phyloP scores from a whole-genome alignment of 2,113 vertebrate genomes.

The Pristiophorus japonicus region DNA sequence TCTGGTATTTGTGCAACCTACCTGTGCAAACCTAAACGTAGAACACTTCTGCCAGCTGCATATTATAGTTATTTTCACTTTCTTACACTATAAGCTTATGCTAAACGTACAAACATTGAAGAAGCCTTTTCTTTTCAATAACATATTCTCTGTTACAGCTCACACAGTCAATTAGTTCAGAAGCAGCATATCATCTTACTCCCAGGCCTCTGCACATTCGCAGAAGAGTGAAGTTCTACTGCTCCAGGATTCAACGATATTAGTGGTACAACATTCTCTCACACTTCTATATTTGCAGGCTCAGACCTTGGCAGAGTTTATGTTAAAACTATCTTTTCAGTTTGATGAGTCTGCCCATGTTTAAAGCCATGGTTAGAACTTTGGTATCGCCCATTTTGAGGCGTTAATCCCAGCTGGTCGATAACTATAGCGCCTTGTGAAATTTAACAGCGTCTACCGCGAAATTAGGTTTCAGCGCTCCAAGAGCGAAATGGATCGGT shows the following conservation, averaged over 20 bases:
- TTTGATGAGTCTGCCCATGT: background rate
- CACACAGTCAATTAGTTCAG: slow-evolving; percentile 18
- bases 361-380: too few relatives aligned
- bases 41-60: background rate
- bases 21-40: background rate
- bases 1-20: background rate
- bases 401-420: too few relatives aligned
- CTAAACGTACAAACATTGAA: background rate
- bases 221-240: background rate
- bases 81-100: background rate
- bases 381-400: too few relatives aligned
- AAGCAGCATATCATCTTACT: background rate
- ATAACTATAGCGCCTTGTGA: too few relatives aligned
- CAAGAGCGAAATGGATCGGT: too few relatives aligned
- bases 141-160: background rate
- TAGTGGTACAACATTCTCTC: background rate
- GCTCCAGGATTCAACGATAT: background rate
- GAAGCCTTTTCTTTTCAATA: slow-evolving; percentile 21
- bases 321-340: background rate
- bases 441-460: too few relatives aligned
- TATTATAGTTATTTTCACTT: background rate
- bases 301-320: background rate
- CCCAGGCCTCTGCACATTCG: background rate
- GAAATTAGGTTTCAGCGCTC: too few relatives aligned
- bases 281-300: background rate